Percentiles rank a stretch among this genome's conserved stretches.
phyloP scores from a whole-genome alignment of 1,140 invertebrate species.

The Tenebrio molitor region DNA sequence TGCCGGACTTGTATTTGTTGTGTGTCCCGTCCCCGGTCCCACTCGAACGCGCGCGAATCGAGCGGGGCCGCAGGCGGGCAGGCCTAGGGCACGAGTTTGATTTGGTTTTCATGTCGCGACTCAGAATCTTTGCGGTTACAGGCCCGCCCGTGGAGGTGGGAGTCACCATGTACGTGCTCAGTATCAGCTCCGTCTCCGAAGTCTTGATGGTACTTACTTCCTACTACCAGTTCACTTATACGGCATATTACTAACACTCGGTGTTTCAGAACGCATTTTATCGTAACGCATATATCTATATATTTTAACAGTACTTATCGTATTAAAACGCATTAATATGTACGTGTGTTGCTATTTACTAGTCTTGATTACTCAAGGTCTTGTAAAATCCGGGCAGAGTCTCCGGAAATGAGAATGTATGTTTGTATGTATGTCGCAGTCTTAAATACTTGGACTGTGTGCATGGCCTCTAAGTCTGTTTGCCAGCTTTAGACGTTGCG shows the following conservation, averaged over 20 bases:
- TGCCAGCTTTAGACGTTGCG: constrained; percentile 62
- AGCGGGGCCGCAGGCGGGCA: constrained; percentile 60
- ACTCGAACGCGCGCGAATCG: constrained; percentile 56
- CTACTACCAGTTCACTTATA: constrained; percentile 19
- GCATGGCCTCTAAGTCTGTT: constrained; percentile 66
- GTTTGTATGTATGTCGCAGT: constrained; percentile 68
- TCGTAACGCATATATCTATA: constrained; percentile 22
- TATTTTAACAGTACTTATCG: constrained; percentile 10
- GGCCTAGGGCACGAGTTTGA: constrained; percentile 68
- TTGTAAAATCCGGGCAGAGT: constrained; percentile 51
- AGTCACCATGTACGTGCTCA: constrained; percentile 98
- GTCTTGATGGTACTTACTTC: constrained; percentile 89
- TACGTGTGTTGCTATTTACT: constrained; percentile 46
- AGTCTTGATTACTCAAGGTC: constrained; percentile 43
- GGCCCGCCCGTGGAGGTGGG: constrained; percentile 96
- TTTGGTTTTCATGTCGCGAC: constrained; percentile 59
- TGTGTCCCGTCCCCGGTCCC: constrained; percentile 62
- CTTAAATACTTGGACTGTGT: constrained; percentile 70
- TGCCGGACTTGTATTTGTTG: constrained; percentile 51
- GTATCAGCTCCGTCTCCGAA: constrained; percentile 98
- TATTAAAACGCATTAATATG: constrained; percentile 26
- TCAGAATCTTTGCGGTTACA: constrained; percentile 66
- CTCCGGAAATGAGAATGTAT: constrained; percentile 55
- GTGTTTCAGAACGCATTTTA: constrained; percentile 27
- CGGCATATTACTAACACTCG: constrained; percentile 32